Evolutionary conservation across 1,140 invertebrate species (phyloP).

Genomic region (Aricia agestis): DNA sequence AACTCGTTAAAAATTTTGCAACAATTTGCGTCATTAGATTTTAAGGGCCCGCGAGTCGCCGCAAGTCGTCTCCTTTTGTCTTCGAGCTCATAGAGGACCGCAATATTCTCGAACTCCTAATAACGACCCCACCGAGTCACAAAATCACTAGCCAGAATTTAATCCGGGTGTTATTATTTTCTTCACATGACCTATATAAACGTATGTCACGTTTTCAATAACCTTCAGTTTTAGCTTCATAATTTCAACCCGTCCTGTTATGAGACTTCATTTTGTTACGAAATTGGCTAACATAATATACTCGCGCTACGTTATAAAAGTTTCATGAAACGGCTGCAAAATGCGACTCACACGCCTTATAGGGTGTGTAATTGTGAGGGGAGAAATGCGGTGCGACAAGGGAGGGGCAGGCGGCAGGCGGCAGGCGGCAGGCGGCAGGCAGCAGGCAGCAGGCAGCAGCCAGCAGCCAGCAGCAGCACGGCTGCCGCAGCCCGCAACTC

Average conservation of each 20-base stretch:
- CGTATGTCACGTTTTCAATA: conserved; percentile 76
- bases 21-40: neutral
- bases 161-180: conserved; percentile 50
- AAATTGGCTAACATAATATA: conserved; percentile 58
- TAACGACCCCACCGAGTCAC: neutral
- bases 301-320: conserved; percentile 32
- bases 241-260: conserved; percentile 71
- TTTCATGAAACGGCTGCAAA: conserved; percentile 25
- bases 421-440: too few species aligned
- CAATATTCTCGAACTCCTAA: neutral
- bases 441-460: too few species aligned
- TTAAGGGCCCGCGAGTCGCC: neutral
- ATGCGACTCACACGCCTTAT: conserved; percentile 4
- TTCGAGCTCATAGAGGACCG: neutral
- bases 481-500: conserved; percentile 30
- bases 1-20: neutral
- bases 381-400: too few species aligned
- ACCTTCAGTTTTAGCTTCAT: conserved; percentile 75
- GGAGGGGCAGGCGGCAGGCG: too few species aligned
- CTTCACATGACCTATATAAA: conserved; percentile 66
- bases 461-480: too few species aligned
- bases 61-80: neutral
- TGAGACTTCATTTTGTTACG: conserved; percentile 72
- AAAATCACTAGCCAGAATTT: conserved; percentile 15
- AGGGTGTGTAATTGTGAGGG: neutral